A percentile compares a stretch with the other conserved stretches of the same genome.
phyloP scores from a whole-genome alignment of 2,888 invertebrate genomes.

The Chrysodeixis includens region DNA sequence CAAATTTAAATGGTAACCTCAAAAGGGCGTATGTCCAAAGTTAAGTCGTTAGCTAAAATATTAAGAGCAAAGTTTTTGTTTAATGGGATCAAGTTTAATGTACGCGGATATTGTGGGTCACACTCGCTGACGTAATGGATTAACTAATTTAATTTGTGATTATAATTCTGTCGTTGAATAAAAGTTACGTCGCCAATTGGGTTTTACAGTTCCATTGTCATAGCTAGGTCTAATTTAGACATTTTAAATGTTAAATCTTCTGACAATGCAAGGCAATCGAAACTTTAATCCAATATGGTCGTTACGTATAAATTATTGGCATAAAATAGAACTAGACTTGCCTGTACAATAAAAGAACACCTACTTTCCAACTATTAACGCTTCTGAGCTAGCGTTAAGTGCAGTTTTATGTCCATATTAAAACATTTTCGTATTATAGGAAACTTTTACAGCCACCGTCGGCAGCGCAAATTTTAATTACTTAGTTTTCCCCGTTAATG shows the following conservation, averaged over 20 bases:
- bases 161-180: slow-evolving; percentile 15
- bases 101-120: slow-evolving; percentile 61
- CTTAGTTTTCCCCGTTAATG: neutral
- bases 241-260: no score
- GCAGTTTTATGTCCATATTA: slow-evolving; percentile 17
- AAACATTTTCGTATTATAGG: slow-evolving; percentile 16
- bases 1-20: slow-evolving; percentile 70
- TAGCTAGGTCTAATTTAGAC: neutral
- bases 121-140: slow-evolving; percentile 41
- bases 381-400: slow-evolving; percentile 17
- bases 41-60: slow-evolving; percentile 81
- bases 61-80: slow-evolving; percentile 83
- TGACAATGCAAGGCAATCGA: no score
- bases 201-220: neutral
- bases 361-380: slow-evolving; percentile 11
- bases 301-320: no score
- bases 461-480: slow-evolving; percentile 14
- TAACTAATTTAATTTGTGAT: slow-evolving; percentile 47
- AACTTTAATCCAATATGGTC: no score
- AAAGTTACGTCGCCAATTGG: neutral
- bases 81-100: slow-evolving; percentile 78
- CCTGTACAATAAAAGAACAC: neutral
- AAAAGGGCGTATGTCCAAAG: slow-evolving; percentile 71
- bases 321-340: no score
- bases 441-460: slow-evolving; percentile 19